A percentile compares a stretch with the other conserved stretches of the same genome.
These are phyloP conservation scores for Rafetus swinhoei DNA, from an alignment of 2,113 vertebrate species.

Conservation along the genomic window DNA sequence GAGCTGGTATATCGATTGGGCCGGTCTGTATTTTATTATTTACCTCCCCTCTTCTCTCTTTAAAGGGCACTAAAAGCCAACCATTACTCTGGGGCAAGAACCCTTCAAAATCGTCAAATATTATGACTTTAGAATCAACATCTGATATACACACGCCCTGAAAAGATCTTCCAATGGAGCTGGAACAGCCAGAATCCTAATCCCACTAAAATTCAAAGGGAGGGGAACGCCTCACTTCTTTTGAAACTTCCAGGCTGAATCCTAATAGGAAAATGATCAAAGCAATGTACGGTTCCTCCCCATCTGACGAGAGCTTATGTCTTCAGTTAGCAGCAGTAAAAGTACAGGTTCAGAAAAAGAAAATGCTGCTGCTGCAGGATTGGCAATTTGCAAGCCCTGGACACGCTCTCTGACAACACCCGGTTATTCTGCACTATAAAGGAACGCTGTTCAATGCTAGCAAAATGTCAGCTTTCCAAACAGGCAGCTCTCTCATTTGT, in stretches of 20 bases:
- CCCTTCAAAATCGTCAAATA: background rate
- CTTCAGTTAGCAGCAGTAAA: background rate
- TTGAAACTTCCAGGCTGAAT: background rate
- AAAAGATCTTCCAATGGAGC: background rate
- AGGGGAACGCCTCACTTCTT: background rate
- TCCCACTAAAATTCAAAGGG: background rate
- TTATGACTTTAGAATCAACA: rapidly evolving
- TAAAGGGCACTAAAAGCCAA: background rate
- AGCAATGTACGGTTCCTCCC: background rate
- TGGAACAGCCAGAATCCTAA: background rate
- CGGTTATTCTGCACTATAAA: background rate
- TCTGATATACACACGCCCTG: background rate
- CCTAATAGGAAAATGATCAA: background rate
- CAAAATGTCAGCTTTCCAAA: background rate
- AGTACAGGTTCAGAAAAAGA: background rate
- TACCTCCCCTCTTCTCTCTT: background rate
- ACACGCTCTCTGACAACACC: background rate
- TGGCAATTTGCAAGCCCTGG: background rate
- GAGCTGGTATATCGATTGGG: rapidly evolving
- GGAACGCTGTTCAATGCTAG: background rate
- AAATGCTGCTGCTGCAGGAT: background rate
- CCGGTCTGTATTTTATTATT: rapidly evolving
- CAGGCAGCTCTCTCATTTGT: background rate
- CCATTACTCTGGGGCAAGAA: background rate
- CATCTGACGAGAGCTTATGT: background rate